Evolutionary conservation across 2,113 vertebrate genomes (phyloP), one percentile per base, ranked within the genome.

Genomic region (Oceanodroma tethys): DNA sequence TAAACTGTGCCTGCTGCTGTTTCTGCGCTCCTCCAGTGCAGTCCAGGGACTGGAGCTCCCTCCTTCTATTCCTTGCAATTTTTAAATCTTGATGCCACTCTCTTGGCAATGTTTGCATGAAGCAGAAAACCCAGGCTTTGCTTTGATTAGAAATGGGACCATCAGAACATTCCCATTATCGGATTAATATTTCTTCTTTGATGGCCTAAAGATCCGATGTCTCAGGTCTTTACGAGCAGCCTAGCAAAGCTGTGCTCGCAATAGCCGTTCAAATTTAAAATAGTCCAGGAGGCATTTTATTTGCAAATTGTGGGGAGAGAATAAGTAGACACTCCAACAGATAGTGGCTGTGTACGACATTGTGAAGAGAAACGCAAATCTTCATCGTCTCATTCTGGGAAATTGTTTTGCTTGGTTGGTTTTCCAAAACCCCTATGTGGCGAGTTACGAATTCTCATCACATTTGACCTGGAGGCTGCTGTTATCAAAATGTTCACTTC

Each of bases 381-480:
- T 85, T 55, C 89, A 59, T 48, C 38, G 4, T 48, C 82, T 92
- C 78, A 43, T 95, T 72, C 80, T 7, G 9, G 84, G 85, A 94
- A 95, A 97, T 94, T 90, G 88, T 86, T 85, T 96, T 96, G 81
- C 91, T 88, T 74, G 84, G 78, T 13, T 91, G 90, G 38, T 88
- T 96, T 94, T 85, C 81, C 86, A 81, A 93, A 91, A 90, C 86
- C 83, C 87, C 88, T 82, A 21, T 11, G 94, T 53, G 88, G 82
- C 8, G 26, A 92, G 81, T 84, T 91, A 91, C 38, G 76, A 92
- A 94, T 96, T 90, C 93, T 95, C 93, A 94, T 97, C 92, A 96
- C 94, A 94, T 96, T 94, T 97, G 95, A 92, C 90, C 94, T 13
- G 78, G 72, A 90, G 90, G 90, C 91, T 95, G 88, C 88, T 87